Base-by-base conservation (phyloP, 1,140 invertebrate species). In the Eriosoma lanigerum region DNA sequence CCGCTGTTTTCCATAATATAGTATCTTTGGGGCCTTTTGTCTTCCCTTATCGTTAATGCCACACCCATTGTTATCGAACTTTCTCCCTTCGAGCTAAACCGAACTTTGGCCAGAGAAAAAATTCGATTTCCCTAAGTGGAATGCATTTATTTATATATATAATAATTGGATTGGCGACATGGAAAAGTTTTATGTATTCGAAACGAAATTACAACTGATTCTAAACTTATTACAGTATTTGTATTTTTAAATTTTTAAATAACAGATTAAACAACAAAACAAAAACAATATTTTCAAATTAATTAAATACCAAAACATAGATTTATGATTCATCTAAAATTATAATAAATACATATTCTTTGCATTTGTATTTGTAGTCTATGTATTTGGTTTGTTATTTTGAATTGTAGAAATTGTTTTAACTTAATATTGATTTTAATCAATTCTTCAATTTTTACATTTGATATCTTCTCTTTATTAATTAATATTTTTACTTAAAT, bases 31-130 rank as follows among this genome's bases (percentile, higher is more conserved):
- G 32, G 56, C 56, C 56, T 60, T 78, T 78, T 78, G 75, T 78
- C 75, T 78, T 78, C 38, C 56, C 75, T 78, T 78, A 78, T 78
- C 75, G 56, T 1, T 60, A 44, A 46, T 56, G 17, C 38, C 56
- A 78, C 75, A 38, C 75, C 75, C 56, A 78, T 62, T 78, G 75
- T 78, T 78, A 78, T 78, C 75, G 75, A 78, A 78, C 75, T 78
- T 78, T 78, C 54, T 46, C 56, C 54, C 75, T 78, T 32, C 56
- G 56, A 56, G 38, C 60, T 13, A 48, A 26, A 62, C 54, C 38
- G 56, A 78, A 78, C 75, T 78, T 78, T 62, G 54, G 54, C 5
- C 56, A 46, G 44, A 32, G 73, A 44, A 76, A 76, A 72, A 78
- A 78, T 78, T 78, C 75, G 75, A 78, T 78, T 78, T 78, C 54